Conservation (phyloP, 92 coral and sea anemone species). For the Metridium senile region DNA sequence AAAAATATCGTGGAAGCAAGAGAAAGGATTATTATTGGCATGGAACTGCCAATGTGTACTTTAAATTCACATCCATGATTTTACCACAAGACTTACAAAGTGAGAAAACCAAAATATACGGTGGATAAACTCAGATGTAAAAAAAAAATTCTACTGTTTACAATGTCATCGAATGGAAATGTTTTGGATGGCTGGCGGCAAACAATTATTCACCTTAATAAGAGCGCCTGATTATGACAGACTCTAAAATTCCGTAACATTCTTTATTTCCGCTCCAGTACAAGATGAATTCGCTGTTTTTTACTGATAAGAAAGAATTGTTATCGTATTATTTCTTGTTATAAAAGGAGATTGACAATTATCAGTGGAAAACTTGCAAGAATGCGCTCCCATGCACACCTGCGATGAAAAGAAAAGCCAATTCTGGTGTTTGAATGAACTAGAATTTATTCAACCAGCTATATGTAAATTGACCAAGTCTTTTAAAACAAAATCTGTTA, state of each 20-base stretch:
- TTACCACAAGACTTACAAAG: constrained; percentile 14
- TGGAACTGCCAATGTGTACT: constrained; percentile 21
- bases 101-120: constrained; percentile 9
- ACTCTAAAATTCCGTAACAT: constrained; percentile 84
- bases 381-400: constrained; percentile 76
- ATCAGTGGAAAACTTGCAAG: constrained; percentile 30
- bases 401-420: constrained; percentile 63
- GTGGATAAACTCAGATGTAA: not conserved
- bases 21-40: constrained; percentile 3
- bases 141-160: constrained; percentile 6
- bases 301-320: constrained; percentile 8
- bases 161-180: constrained; percentile 49
- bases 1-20: constrained; percentile 16
- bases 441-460: constrained; percentile 82
- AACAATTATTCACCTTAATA: constrained; percentile 71
- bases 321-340: constrained; percentile 30
- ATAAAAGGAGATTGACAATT: constrained; percentile 15
- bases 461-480: constrained; percentile 86
- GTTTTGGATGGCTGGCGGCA: constrained; percentile 76
- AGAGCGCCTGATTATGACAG: constrained; percentile 66
- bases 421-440: constrained; percentile 78
- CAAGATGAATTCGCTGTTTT: constrained; percentile 19
- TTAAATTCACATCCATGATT: constrained; percentile 13
- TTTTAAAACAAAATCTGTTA: constrained; percentile 81
- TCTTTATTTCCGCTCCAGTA: constrained; percentile 69